Conservation (phyloP, 2,888 invertebrate genomes). For the Tipula helvola region DNA sequence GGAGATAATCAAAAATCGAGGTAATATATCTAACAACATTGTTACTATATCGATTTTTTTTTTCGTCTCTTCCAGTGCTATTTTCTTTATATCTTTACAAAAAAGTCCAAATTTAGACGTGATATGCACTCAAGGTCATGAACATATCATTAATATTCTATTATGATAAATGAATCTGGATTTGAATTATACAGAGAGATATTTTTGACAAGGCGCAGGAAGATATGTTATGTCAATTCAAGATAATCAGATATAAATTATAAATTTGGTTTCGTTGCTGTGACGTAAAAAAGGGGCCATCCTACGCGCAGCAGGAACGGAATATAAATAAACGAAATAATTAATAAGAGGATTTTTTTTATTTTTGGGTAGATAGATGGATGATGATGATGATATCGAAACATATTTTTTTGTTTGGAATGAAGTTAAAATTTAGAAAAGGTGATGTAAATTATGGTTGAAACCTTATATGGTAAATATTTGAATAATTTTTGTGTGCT, state of each 20-base stretch:
- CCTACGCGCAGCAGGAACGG: not conserved
- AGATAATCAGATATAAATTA: not conserved
- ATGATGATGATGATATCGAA: not conserved
- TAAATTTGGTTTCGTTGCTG: not conserved
- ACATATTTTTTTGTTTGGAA: not conserved
- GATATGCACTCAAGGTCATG: not conserved
- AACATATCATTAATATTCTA: not conserved
- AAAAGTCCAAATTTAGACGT: no score
- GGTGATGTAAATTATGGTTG: no score
- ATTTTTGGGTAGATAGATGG: not conserved
- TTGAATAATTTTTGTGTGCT: no score
- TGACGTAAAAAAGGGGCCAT: not conserved
- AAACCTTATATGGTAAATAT: no score
- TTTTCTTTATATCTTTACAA: no score
- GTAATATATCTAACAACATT: not conserved
- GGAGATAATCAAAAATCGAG: not conserved
- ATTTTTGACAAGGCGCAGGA: not conserved
- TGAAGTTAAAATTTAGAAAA: no score
- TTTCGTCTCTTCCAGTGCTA: not conserved
- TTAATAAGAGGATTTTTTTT: not conserved
- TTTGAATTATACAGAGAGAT: not conserved
- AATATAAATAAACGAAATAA: not conserved
- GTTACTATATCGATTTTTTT: not conserved
- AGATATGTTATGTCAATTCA: not conserved
- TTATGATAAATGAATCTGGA: not conserved